phyloP scores from a whole-genome alignment of 1,140 invertebrate species.

The Panagrolaimus sp. region DNA sequence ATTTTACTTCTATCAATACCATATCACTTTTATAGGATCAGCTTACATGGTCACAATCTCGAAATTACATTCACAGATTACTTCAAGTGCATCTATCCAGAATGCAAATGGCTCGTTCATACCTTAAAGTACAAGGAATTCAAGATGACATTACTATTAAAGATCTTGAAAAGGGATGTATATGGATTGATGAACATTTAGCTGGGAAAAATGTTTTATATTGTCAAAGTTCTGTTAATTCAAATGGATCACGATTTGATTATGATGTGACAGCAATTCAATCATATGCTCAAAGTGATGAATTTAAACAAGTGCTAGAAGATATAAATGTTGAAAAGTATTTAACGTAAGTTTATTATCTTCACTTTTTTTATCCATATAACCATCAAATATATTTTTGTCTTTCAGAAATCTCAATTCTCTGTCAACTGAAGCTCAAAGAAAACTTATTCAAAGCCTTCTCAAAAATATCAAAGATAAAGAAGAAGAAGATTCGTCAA shows the following conservation, averaged over 20 bases:
- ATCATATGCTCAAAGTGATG: neutral
- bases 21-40: slow-evolving; percentile 42
- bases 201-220: slow-evolving; percentile 21
- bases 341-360: too few species aligned
- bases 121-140: slow-evolving; percentile 28
- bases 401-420: too few species aligned
- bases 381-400: too few species aligned
- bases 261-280: neutral
- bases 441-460: too few species aligned
- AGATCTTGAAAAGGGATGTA: slow-evolving; percentile 27
- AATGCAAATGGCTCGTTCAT: slow-evolving; percentile 46
- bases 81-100: slow-evolving; percentile 42
- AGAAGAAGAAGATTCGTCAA: too few species aligned
- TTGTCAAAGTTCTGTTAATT: neutral
- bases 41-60: slow-evolving; percentile 40
- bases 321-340: neutral
- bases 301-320: neutral
- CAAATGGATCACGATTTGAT: neutral
- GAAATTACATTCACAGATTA: slow-evolving; percentile 46
- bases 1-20: neutral
- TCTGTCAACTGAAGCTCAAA: too few species aligned
- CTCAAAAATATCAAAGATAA: too few species aligned
- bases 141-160: slow-evolving; percentile 16
- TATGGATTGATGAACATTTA: slow-evolving; percentile 44
- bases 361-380: too few species aligned